A percentile compares a stretch with the other conserved stretches of the same genome.
Evolutionary conservation across 1,140 invertebrate genomes (phyloP).

Genomic region (Microplitis demolitor): DNA sequence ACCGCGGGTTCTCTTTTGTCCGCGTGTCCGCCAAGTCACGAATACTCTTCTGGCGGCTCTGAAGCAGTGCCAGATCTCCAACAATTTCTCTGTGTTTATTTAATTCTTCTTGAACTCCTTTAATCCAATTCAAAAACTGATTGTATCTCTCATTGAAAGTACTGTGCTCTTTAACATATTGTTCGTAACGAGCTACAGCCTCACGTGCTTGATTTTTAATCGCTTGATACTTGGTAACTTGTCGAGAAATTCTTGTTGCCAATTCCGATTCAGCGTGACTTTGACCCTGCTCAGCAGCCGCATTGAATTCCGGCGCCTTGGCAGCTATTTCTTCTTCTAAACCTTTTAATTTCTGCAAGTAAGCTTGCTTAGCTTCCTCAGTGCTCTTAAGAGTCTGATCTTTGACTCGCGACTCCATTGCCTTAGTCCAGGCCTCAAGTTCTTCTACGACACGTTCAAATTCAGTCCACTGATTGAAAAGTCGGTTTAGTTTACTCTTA

Average conservation of each 20-base stretch:
- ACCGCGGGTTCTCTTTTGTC: conserved; percentile 79
- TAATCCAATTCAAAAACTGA: conserved; percentile 77
- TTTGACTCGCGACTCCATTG: conserved; percentile 82
- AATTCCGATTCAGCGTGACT: conserved; percentile 78
- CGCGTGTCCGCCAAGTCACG: conserved; percentile 80
- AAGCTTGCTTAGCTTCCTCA: conserved; percentile 78
- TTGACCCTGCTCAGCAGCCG: conserved; percentile 72
- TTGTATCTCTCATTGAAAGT: conserved; percentile 80
- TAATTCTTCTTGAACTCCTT: conserved; percentile 72
- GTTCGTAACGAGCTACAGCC: conserved; percentile 77
- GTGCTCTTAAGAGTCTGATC: conserved; percentile 89
- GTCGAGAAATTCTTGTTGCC: conserved; percentile 75
- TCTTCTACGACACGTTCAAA: conserved; percentile 78
- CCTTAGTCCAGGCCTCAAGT: conserved; percentile 82
- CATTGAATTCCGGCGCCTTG: conserved; percentile 74
- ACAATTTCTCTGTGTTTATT: conserved; percentile 82
- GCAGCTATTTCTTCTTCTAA: conserved; percentile 76
- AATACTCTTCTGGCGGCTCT: conserved; percentile 84
- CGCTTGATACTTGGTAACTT: conserved; percentile 83
- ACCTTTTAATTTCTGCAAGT: conserved; percentile 79
- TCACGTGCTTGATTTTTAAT: conserved; percentile 84
- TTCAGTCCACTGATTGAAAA: conserved; percentile 77
- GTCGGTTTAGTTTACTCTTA: conserved; percentile 71
- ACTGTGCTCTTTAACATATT: conserved; percentile 84
- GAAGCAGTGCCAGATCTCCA: conserved; percentile 82